Evolutionary conservation across 2,113 vertebrate genomes (phyloP).

Genomic region (Dromaius novaehollandiae): DNA sequence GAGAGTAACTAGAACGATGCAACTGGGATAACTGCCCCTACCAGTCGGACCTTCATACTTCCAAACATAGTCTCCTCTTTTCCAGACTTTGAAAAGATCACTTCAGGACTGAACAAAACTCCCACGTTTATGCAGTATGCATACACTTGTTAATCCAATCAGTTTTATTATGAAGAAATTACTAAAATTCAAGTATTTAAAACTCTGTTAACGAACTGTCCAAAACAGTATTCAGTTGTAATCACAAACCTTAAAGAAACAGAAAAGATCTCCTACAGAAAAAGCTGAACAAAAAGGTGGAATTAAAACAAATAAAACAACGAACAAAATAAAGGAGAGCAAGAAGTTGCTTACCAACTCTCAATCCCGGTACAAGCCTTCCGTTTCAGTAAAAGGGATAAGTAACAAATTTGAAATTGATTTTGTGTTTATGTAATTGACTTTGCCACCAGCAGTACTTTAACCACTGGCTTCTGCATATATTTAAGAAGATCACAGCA

Average conservation of each 20-base stretch:
- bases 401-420: neutral
- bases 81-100: neutral
- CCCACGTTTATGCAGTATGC: neutral
- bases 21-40: neutral
- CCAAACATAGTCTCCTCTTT: neutral
- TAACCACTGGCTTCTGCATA: neutral
- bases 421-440: neutral
- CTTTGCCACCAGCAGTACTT: neutral
- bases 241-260: neutral
- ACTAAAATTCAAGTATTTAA: neutral
- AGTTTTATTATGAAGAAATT: neutral
- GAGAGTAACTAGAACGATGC: neutral
- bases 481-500: neutral
- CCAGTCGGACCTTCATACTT: neutral
- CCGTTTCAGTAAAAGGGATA: neutral
- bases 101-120: neutral
- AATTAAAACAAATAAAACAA: neutral
- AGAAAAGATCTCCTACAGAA: neutral
- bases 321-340: neutral
- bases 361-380: neutral
- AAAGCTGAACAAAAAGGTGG: neutral
- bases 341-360: neutral
- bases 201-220: neutral
- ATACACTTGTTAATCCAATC: neutral
- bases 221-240: no score